A percentile compares a stretch with the other conserved stretches of the same genome.
Evolutionary conservation across 2,888 invertebrate species (phyloP).

Genomic region (Drosophila tripunctata): DNA sequence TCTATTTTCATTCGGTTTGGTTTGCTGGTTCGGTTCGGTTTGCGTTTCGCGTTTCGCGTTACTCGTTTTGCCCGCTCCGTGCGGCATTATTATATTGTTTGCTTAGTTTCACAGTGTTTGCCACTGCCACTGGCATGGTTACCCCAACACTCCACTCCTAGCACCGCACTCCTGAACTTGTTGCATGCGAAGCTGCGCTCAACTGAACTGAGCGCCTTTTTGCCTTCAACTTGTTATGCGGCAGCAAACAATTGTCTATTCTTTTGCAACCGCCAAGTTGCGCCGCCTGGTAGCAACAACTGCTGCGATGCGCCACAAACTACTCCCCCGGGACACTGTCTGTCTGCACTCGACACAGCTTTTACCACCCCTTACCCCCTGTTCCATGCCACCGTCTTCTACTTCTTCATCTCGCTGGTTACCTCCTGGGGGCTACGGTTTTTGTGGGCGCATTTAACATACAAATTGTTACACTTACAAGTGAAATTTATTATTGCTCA

Average conservation of each 20-base stretch:
- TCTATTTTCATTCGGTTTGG: constrained; percentile 73
- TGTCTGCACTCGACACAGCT: constrained; percentile 13
- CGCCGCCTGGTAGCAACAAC: constrained; percentile 66
- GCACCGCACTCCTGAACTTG: not conserved
- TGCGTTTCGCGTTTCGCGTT: constrained; percentile 18
- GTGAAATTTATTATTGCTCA: constrained; percentile 79
- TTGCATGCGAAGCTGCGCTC: constrained; percentile 42
- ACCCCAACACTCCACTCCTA: not conserved
- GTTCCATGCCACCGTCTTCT: not conserved
- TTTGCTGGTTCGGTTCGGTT: constrained; percentile 31
- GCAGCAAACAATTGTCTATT: constrained; percentile 77
- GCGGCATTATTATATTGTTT: constrained; percentile 59
- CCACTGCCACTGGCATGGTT: constrained; percentile 6
- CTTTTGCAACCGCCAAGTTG: constrained; percentile 69
- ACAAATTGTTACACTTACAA: constrained; percentile 84
- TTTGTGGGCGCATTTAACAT: constrained; percentile 76
- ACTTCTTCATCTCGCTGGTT: constrained; percentile 16
- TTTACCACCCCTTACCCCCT: not conserved
- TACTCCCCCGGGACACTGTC: constrained; percentile 74
- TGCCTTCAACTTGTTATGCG: constrained; percentile 73
- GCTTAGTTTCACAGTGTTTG: constrained; percentile 29
- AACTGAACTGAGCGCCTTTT: constrained; percentile 40
- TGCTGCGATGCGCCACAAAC: constrained; percentile 46
- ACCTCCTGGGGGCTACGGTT: constrained; percentile 36
- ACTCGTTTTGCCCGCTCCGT: constrained; percentile 24